Evolutionary conservation across 2,888 invertebrate genomes (phyloP).

Genomic region (Pristionchus fissidentatus): DNA sequence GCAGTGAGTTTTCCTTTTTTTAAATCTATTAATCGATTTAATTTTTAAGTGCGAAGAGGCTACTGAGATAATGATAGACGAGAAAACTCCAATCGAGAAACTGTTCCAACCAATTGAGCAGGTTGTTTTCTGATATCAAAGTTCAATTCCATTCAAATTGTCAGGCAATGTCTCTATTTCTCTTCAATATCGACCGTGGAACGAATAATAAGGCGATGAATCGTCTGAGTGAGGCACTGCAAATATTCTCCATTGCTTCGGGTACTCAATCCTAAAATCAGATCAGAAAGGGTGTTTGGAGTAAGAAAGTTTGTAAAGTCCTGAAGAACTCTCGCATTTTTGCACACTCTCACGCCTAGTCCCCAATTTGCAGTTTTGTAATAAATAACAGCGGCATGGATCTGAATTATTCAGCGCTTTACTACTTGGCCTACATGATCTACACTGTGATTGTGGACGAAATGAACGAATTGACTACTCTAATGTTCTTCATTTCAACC

Average conservation of each 20-base stretch:
- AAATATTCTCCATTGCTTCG: constrained; percentile 3
- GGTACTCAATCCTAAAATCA: too few species aligned
- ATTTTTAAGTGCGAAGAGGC: constrained; percentile 6
- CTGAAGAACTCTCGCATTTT: too few species aligned
- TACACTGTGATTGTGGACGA: not conserved
- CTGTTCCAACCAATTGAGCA: not conserved
- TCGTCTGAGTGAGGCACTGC: not conserved
- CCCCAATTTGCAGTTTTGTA: too few species aligned
- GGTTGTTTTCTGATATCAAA: not conserved
- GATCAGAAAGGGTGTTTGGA: too few species aligned
- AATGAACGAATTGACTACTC: constrained; percentile 19
- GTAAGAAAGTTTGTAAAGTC: too few species aligned
- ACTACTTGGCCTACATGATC: not conserved
- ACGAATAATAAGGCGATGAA: not conserved
- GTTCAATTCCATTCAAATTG: not conserved
- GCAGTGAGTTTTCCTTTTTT: not conserved
- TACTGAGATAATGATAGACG: not conserved
- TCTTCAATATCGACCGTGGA: constrained; percentile 14
- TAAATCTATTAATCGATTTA: too few species aligned
- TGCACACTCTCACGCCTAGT: not conserved
- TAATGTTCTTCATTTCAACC: not conserved
- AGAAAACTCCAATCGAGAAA: not conserved
- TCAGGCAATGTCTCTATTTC: not conserved
- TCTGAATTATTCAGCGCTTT: not conserved
- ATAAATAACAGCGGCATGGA: too few species aligned